Conservation (phyloP, 2,888 invertebrate species). For the Drosophila tanythrix region DNA sequence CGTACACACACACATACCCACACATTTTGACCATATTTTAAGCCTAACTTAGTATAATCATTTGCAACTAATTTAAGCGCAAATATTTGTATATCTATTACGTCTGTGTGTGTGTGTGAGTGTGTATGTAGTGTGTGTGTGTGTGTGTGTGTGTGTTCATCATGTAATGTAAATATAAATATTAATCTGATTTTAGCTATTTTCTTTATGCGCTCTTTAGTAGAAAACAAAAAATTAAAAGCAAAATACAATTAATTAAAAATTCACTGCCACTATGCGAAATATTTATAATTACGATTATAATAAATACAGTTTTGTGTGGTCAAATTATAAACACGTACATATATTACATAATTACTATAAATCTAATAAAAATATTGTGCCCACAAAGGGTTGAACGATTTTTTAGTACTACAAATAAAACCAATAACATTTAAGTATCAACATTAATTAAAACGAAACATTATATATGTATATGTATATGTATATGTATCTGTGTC, state of each 20-base stretch:
- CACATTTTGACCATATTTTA: slow-evolving; percentile 59
- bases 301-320: slow-evolving; percentile 44
- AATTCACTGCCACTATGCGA: slow-evolving; percentile 49
- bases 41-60: slow-evolving; percentile 69
- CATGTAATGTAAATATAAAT: slow-evolving; percentile 64
- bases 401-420: slow-evolving; percentile 45
- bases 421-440: slow-evolving; percentile 39
- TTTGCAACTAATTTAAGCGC: slow-evolving; percentile 64
- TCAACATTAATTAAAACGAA: slow-evolving; percentile 35
- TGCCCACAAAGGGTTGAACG: slow-evolving; percentile 43
- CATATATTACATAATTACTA: slow-evolving; percentile 31
- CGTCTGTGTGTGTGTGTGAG: slow-evolving; percentile 11
- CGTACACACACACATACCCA: slow-evolving; percentile 8
- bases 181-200: slow-evolving; percentile 45
- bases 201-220: slow-evolving; percentile 27
- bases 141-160: slow-evolving; percentile 16
- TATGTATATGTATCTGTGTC: slow-evolving; percentile 67
- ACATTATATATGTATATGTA: slow-evolving; percentile 53
- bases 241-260: slow-evolving; percentile 20
- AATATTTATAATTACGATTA: slow-evolving; percentile 24
- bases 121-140: slow-evolving; percentile 7
- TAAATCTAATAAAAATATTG: slow-evolving; percentile 43
- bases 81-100: slow-evolving; percentile 38
- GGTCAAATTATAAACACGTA: slow-evolving; percentile 41
- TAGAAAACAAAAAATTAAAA: slow-evolving; percentile 24